phyloP scores from a whole-genome alignment of 2,797 vertebrate genomes.

The Prionace glauca region DNA sequence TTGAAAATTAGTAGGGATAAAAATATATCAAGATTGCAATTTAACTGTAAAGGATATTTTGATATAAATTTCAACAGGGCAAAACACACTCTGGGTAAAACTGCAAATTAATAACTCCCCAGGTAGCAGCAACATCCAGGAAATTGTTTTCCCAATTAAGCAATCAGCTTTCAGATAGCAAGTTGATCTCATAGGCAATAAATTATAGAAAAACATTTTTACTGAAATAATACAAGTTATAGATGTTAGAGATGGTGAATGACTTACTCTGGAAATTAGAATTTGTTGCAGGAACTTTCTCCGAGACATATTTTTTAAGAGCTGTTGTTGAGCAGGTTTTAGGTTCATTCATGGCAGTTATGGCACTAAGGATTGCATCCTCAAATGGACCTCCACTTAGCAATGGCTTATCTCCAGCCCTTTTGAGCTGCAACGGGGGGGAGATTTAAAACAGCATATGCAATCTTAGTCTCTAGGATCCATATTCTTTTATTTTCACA shows the following conservation, averaged over 20 bases:
- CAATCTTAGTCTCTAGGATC: background rate
- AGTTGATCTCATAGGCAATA: background rate
- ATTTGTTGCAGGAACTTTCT: constrained; percentile 81
- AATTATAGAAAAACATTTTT: background rate
- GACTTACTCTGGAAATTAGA: constrained; percentile 76
- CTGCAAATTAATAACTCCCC: background rate
- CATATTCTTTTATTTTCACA: background rate
- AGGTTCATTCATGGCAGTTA: constrained; percentile 97
- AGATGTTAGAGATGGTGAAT: background rate
- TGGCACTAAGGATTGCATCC: constrained; percentile 86
- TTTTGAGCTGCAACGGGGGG: constrained; percentile 72
- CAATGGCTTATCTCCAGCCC: constrained; percentile 78
- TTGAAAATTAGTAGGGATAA: too few relatives aligned
- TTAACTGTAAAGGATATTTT: background rate
- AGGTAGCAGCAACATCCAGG: background rate
- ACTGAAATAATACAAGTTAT: background rate
- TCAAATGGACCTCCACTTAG: constrained; percentile 79
- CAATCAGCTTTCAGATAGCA: background rate
- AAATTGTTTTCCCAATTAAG: background rate
- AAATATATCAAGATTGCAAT: background rate
- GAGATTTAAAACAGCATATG: background rate
- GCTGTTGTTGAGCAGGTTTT: constrained; percentile 93
- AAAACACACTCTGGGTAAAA: background rate
- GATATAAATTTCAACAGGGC: background rate
- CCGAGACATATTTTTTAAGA: constrained; percentile 81